Evolutionary conservation across 2,797 vertebrate genomes (phyloP).

Genomic region (Sphenopsis melanotis): DNA sequence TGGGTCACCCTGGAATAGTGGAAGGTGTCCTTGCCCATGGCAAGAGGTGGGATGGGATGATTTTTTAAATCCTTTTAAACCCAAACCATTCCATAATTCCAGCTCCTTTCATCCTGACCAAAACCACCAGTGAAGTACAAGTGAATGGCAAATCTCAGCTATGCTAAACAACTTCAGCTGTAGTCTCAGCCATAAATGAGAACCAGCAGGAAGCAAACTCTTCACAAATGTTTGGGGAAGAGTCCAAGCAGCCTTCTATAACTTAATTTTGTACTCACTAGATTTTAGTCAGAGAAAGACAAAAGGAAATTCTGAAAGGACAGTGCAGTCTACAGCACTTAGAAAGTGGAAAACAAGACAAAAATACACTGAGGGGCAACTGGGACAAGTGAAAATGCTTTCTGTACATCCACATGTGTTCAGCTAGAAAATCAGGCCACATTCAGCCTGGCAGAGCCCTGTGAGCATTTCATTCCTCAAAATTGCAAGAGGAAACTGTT

Average conservation of each 20-base stretch:
- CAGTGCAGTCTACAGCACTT: not conserved
- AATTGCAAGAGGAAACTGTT: not conserved
- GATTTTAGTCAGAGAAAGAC: not conserved
- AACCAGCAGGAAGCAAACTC: not conserved
- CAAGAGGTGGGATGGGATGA: accelerated
- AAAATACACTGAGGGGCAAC: not conserved
- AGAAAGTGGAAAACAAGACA: not conserved
- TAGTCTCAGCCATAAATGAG: not conserved
- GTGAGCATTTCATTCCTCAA: not conserved
- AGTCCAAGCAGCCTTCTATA: not conserved
- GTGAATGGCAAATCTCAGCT: not conserved
- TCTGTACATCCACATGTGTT: not conserved
- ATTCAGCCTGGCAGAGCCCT: not conserved
- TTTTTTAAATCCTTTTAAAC: not conserved
- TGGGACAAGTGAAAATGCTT: not conserved
- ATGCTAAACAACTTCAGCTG: not conserved
- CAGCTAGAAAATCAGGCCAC: not conserved
- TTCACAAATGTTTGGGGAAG: not conserved
- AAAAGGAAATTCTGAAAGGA: not conserved
- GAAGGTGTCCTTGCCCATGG: accelerated
- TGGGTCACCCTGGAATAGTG: accelerated
- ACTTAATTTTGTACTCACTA: not conserved
- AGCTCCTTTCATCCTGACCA: not conserved
- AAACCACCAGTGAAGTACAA: not conserved
- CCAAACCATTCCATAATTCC: not conserved